phyloP scores from a whole-genome alignment of 1,140 invertebrate genomes.

The Carcinoscorpius rotundicauda region DNA sequence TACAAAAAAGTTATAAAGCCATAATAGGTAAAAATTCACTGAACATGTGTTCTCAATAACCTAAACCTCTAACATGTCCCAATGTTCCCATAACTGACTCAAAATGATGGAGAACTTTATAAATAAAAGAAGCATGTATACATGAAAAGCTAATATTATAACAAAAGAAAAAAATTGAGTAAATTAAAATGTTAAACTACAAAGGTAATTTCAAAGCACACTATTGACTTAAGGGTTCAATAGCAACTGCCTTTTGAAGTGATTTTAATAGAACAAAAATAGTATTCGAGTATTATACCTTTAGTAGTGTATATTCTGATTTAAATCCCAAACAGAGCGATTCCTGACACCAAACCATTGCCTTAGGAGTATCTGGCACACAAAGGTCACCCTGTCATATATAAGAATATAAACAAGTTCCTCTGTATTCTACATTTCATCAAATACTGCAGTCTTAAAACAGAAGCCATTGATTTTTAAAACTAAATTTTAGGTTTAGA shows the following conservation, averaged over 20 bases:
- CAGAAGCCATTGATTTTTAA: constrained; percentile 1
- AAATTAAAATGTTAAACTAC: too few species aligned
- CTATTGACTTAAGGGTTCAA: constrained; percentile 6
- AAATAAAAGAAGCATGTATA: too few species aligned
- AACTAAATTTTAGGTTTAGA: background rate
- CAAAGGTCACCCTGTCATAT: constrained; percentile 49
- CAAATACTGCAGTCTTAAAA: constrained; percentile 7
- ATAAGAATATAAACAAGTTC: background rate
- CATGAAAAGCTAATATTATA: too few species aligned
- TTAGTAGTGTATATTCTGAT: constrained; percentile 62
- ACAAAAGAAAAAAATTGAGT: too few species aligned
- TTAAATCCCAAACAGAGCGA: constrained; percentile 71
- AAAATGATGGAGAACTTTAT: too few species aligned
- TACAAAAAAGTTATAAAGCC: too few species aligned
- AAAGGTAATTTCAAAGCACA: constrained; percentile 4
- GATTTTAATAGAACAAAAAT: background rate
- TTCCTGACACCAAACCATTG: constrained; percentile 72
- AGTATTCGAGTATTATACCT: constrained; percentile 41
- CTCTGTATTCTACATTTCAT: background rate
- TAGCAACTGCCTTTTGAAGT: constrained; percentile 14
- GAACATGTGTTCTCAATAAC: too few species aligned
- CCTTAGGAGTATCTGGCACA: constrained; percentile 67
- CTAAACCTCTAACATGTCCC: too few species aligned
- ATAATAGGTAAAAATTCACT: too few species aligned
- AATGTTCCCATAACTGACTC: too few species aligned